phyloP scores from a whole-genome alignment of 2,797 vertebrate species.

The Acanthornis magna region DNA sequence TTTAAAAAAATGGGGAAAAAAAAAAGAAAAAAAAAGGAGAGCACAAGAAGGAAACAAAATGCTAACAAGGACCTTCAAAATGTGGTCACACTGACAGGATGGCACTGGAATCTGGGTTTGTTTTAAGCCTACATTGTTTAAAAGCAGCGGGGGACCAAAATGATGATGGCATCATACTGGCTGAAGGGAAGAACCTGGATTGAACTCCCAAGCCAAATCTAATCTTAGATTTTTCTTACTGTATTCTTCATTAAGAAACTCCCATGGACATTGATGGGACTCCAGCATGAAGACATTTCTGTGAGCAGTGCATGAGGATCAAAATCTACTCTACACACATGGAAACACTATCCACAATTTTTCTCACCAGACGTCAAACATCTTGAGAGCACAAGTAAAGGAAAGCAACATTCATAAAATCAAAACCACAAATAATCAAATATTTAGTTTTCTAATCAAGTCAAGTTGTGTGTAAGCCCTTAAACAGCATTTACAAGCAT shows the following conservation, averaged over 20 bases:
- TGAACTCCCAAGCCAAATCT: constrained; percentile 57
- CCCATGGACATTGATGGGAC: neutral
- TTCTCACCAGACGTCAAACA: constrained; percentile 47
- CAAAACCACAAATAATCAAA: constrained; percentile 69
- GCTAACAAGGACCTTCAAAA: constrained; percentile 10
- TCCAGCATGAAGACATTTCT: neutral
- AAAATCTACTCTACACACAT: constrained; percentile 30
- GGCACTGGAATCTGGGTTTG: constrained; percentile 46
- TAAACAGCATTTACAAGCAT: constrained; percentile 61
- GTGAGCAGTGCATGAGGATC: neutral
- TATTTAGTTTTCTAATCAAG: constrained; percentile 71
- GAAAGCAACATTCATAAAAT: constrained; percentile 63
- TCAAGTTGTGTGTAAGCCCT: constrained; percentile 62
- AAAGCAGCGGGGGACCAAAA: constrained; percentile 46
- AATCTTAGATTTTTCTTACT: constrained; percentile 35
- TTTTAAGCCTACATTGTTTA: constrained; percentile 52
- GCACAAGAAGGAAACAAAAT: neutral
- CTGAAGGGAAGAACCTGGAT: constrained; percentile 31
- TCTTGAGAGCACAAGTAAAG: constrained; percentile 55
- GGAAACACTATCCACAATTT: constrained; percentile 28
- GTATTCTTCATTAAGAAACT: neutral
- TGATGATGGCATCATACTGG: constrained; percentile 51
- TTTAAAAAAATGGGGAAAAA: neutral
- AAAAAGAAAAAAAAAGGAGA: neutral
- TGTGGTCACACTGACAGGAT: constrained; percentile 26